These are phyloP conservation scores for Polyommatus icarus DNA, from an alignment of 2,888 invertebrate genomes.

Conservation along the genomic window DNA sequence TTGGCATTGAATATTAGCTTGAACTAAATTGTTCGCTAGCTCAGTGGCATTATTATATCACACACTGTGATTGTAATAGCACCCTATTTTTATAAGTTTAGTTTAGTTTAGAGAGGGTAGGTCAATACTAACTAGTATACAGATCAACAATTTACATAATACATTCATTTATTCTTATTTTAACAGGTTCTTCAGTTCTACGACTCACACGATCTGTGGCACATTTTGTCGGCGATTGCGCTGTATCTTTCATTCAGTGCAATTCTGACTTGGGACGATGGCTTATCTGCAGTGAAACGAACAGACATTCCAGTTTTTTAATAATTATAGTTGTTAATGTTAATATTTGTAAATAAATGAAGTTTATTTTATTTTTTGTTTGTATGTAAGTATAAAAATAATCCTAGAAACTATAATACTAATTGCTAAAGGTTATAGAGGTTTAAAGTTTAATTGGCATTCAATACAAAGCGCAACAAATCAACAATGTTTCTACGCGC, in stretches of 20 bases:
- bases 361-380: not conserved
- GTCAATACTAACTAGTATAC: no score
- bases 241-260: constrained; percentile 92
- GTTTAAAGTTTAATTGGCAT: no score
- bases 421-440: no score
- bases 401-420: not conserved
- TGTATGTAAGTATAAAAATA: not conserved
- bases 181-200: constrained; percentile 87
- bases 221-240: constrained; percentile 89
- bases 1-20: no score
- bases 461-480: no score
- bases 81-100: no score
- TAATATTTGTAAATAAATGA: constrained; percentile 5
- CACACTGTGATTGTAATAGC: no score
- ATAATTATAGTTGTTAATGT: constrained; percentile 51
- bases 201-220: constrained; percentile 94
- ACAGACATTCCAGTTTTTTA: constrained; percentile 90
- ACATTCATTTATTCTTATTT: constrained; percentile 15
- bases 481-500: no score
- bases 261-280: constrained; percentile 91
- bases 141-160: no score
- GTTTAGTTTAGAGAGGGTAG: no score
- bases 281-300: constrained; percentile 85
- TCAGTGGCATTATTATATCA: no score
- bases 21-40: no score